phyloP scores from a whole-genome alignment of 2,888 invertebrate species.

The Xestia rhomboidea region DNA sequence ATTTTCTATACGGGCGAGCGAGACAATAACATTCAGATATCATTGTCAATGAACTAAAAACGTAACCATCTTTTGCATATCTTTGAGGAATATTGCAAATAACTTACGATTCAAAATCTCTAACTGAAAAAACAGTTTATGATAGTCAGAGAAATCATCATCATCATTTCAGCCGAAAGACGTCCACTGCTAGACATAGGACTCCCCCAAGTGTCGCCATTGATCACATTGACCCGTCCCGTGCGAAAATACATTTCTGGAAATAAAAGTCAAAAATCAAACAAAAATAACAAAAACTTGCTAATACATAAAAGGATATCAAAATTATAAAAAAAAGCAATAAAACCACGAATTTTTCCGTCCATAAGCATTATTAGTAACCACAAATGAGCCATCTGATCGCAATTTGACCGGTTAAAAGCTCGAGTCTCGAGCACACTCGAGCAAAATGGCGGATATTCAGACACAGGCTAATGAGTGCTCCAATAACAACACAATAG shows the following conservation, averaged over 20 bases:
- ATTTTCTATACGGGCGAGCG: neutral
- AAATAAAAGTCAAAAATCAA: neutral
- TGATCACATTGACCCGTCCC: too few relatives aligned
- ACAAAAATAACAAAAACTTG: neutral
- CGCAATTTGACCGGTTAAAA: conserved; percentile 32
- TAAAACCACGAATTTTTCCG: neutral
- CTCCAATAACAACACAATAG: conserved; percentile 54
- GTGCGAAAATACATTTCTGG: neutral
- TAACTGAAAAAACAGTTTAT: too few relatives aligned
- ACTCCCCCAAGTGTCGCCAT: too few relatives aligned
- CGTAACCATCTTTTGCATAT: neutral
- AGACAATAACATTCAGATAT: neutral
- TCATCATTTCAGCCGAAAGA: too few relatives aligned
- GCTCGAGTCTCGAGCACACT: conserved; percentile 38
- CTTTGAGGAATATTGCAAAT: neutral
- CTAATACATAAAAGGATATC: neutral
- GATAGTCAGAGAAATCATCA: neutral
- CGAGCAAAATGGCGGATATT: conserved; percentile 41
- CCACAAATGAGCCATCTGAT: conserved; percentile 19
- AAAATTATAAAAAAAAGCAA: neutral
- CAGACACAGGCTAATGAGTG: conserved; percentile 53
- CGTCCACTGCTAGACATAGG: too few relatives aligned
- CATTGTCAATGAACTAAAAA: neutral
- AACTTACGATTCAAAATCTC: neutral
- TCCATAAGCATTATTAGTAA: neutral